phyloP scores from a whole-genome alignment of 1,140 invertebrate species.

The Lanistes nyassanus region DNA sequence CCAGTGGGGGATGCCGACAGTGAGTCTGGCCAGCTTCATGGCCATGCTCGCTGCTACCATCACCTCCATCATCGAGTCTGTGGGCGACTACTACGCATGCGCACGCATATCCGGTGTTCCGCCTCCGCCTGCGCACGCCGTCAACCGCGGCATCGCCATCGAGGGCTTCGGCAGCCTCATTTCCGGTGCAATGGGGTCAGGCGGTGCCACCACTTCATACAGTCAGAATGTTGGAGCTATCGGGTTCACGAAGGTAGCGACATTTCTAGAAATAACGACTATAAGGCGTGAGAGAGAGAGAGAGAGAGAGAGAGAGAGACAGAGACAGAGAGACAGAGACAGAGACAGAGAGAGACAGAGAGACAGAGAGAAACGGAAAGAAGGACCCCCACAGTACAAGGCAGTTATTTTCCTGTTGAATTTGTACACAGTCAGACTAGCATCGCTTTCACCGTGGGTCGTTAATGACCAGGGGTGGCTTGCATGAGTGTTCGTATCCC shows the following conservation, averaged over 20 bases:
- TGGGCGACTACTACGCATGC: constrained; percentile 91
- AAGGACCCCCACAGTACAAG: too few relatives aligned
- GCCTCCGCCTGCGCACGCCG: constrained; percentile 85
- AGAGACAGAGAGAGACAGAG: too few relatives aligned
- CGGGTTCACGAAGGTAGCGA: constrained; percentile 75
- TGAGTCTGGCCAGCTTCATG: constrained; percentile 77
- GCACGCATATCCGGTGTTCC: constrained; percentile 83
- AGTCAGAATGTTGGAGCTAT: constrained; percentile 90
- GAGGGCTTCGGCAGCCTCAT: constrained; percentile 87
- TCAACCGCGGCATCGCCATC: constrained; percentile 71
- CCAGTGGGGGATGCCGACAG: constrained; percentile 87
- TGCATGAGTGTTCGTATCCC: too few relatives aligned
- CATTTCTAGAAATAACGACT: too few relatives aligned
- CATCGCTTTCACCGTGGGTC: too few relatives aligned
- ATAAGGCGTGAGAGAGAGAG: too few relatives aligned
- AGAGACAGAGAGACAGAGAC: too few relatives aligned
- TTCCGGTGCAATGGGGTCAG: constrained; percentile 83
- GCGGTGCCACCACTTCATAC: constrained; percentile 88
- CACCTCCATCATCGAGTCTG: constrained; percentile 87
- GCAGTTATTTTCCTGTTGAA: too few relatives aligned
- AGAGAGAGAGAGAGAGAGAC: too few relatives aligned
- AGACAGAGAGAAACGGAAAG: too few relatives aligned
- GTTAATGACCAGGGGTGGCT: too few relatives aligned
- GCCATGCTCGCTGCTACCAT: constrained; percentile 88
- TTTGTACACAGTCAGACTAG: too few relatives aligned